Evolutionary conservation across 2,888 invertebrate species (phyloP).

Genomic region (Lordiphosa fenestrarum): DNA sequence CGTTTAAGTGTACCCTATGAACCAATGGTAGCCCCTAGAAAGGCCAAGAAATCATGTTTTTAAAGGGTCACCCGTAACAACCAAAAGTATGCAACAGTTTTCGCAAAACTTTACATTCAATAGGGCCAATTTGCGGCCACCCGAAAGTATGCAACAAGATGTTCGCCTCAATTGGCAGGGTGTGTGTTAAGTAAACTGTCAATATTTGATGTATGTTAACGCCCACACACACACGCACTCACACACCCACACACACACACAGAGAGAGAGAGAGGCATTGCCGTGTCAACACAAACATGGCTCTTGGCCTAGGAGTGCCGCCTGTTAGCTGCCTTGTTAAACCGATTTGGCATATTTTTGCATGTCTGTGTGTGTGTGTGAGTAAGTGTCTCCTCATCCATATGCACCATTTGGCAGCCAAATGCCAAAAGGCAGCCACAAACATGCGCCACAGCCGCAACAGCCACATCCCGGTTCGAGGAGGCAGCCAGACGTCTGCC

Average conservation of each 20-base stretch:
- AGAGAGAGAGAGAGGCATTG: constrained; percentile 21
- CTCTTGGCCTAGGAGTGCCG: constrained; percentile 13
- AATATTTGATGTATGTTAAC: constrained; percentile 75
- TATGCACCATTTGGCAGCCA: constrained; percentile 74
- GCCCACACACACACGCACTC: constrained; percentile 46
- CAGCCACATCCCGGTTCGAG: constrained; percentile 27
- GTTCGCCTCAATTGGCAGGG: constrained; percentile 5
- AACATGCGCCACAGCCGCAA: constrained; percentile 47
- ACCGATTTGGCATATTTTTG: constrained; percentile 72
- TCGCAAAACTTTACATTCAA: neutral
- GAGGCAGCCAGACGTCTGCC: constrained; percentile 31
- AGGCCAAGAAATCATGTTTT: too few relatives aligned
- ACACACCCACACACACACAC: constrained; percentile 16
- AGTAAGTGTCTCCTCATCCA: constrained; percentile 32
- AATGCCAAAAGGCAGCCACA: constrained; percentile 75
- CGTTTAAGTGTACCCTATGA: too few relatives aligned
- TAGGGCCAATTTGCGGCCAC: constrained; percentile 2
- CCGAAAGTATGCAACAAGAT: constrained; percentile 8
- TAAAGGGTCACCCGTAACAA: too few relatives aligned
- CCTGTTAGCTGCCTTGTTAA: constrained; percentile 63
- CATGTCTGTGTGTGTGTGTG: constrained; percentile 33
- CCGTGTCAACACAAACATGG: constrained; percentile 67
- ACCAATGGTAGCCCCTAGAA: too few relatives aligned
- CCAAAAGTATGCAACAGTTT: neutral
- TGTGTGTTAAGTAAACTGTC: constrained; percentile 72